Evolutionary conservation across 1,140 invertebrate species (phyloP), one percentile per base, ranked within the genome.

Genomic region (Cryptotermes secundus): DNA sequence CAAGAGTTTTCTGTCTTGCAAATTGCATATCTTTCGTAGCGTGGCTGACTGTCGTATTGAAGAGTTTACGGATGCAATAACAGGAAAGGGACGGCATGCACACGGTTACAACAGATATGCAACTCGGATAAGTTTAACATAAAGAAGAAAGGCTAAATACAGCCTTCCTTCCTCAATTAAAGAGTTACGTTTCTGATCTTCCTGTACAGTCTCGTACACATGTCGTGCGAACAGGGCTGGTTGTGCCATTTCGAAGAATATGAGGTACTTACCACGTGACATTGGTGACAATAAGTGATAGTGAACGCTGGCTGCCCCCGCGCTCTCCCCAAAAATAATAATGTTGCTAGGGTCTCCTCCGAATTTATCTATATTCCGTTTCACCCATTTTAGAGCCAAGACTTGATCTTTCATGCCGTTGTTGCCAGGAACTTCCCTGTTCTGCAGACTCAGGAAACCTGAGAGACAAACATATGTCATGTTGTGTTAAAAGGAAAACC

Each of bases 341-440:
- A 88, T 87, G 91, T 86, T 86, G 31, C 88, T 87, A 1, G 89
- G 87, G 86, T 92, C 90, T 24, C 91, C 91, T 53, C 90, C 90
- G 86, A 88, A 89, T 26, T 85, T 34, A 22, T 80, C 49, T 35
- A 88, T 88, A 86, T 89, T 86, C 49, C 87, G 45, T 34, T 87
- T 84, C 31, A 88, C 85, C 87, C 91, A 92, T 86, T 90, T 89
- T 34, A 92, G 86, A 42, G 87, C 86, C 42, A 84, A 53, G 19
- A 84, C 86, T 87, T 91, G 91, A 86, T 92, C 91, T 87, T 89
- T 87, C 34, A 92, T 85, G 2, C 90, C 90, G 65, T 88, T 89
- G 86, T 91, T 91, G 24, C 90, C 90, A 14, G 89, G 88, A 12
- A 87, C 87, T n/a, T 86, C 86, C 38, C 36, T 65, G 83, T 89